Evolutionary conservation across 2,888 invertebrate genomes (phyloP), one percentile per base, ranked within the genome.

Genomic region (Chrysodeixis includens): DNA sequence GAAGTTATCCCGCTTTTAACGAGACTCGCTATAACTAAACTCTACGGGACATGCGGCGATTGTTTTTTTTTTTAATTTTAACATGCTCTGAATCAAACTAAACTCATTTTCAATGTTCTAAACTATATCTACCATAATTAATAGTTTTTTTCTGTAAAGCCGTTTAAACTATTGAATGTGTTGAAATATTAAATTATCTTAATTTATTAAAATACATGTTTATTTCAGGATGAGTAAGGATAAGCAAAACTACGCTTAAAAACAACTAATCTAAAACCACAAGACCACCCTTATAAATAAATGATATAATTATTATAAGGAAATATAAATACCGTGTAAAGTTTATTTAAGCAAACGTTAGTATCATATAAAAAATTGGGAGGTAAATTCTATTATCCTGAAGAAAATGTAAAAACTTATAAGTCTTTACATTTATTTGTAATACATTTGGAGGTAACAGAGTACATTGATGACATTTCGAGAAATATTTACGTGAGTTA

Each of bases 41-140:
- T 87, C 94, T 93, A 93, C 90, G 82, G 82, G 80, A 78, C 94
- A 94, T 94, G 94, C 94, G 86, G 90, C 90, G 88, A n/a, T n/a
- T n/a, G n/a, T n/a, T n/a, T n/a, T n/a, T n/a, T n/a, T 82, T 83
- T 82, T 82, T 71, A 82, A 75, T 84, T 87, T 84, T 71, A 73
- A 83, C 94, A 94, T 94, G 94, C 94, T 92, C 88, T 82, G 83
- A 88, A 81, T 76, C 83, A 81, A 84, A 85, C 85, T 82, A 81
- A 86, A 86, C 86, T 83, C 74, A 82, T 83, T 78, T 75, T 74
- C 78, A 84, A 88, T 79, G 79, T 53, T 87, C 88, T 89, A 90
- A 72, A 82, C 89, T 90, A 90, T 79, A 67, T 84, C 92, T 93
- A 93, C 85, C 85, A 87, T 83, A 84, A 83, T 86, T 80, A 79